These are phyloP conservation scores for Semnornis frantzii DNA, from an alignment of 2,113 vertebrate genomes.

Conservation along the genomic window DNA sequence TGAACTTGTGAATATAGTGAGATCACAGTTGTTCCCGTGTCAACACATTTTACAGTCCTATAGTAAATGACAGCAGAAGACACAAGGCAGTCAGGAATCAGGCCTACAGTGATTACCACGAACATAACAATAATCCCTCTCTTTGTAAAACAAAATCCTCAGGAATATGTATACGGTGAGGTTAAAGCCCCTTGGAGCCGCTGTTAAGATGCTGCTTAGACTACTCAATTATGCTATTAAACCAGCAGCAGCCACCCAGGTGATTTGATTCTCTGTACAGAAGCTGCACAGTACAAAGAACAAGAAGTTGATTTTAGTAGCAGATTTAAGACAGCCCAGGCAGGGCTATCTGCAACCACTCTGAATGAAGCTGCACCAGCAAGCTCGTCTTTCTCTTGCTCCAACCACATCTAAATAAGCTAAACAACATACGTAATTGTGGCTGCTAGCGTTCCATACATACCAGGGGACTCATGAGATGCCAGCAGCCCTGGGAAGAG, in stretches of 20 bases:
- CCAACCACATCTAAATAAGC: background rate
- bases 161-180: background rate
- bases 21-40: background rate
- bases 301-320: background rate
- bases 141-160: conserved; percentile 63
- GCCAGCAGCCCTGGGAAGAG: background rate
- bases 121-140: conserved; percentile 46
- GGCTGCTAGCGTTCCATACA: background rate
- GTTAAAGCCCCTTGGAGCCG: conserved; percentile 56
- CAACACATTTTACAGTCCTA: background rate
- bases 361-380: background rate
- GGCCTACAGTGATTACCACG: conserved; percentile 8
- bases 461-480: background rate
- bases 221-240: conserved; percentile 41
- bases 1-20: background rate
- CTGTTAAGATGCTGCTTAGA: conserved; percentile 26
- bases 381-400: background rate
- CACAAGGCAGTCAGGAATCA: conserved; percentile 4
- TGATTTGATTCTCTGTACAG: background rate
- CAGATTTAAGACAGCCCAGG: background rate
- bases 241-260: background rate
- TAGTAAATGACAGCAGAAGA: background rate
- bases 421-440: background rate
- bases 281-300: background rate
- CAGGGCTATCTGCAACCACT: background rate